Evolutionary conservation across 2,113 vertebrate genomes (phyloP).

Genomic region (Leptosomus discolor): DNA sequence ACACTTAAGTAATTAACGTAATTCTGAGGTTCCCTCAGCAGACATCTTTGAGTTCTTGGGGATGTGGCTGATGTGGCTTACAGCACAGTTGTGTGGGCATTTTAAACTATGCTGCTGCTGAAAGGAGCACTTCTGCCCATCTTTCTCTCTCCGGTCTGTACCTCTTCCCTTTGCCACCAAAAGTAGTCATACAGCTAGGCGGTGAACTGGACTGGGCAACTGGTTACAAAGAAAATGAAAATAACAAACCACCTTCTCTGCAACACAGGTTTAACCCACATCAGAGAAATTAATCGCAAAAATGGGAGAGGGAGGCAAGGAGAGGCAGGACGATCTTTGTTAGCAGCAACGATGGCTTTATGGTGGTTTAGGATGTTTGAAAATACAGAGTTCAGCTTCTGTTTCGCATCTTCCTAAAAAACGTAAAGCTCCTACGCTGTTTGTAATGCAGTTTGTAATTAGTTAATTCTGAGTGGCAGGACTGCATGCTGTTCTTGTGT

Average conservation of each 20-base stretch:
- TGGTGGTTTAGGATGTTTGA: neutral
- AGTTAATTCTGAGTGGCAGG: neutral
- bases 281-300: neutral
- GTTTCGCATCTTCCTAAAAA: neutral
- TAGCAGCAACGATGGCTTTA: neutral
- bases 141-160: neutral
- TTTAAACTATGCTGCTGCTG: neutral
- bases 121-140: neutral
- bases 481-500: neutral
- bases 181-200: neutral
- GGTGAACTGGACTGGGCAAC: neutral
- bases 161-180: neutral
- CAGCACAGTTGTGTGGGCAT: neutral
- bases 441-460: neutral
- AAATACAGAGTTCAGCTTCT: neutral
- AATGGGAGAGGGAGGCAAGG: neutral
- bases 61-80: neutral
- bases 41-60: neutral
- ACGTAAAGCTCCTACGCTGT: neutral
- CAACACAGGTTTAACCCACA: neutral
- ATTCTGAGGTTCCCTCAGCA: neutral
- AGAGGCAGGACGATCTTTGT: neutral
- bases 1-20: neutral
- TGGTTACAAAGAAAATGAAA: neutral
- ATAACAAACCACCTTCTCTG: neutral